phyloP scores from a whole-genome alignment of 2,113 vertebrate genomes.

The Casuarius casuarius region DNA sequence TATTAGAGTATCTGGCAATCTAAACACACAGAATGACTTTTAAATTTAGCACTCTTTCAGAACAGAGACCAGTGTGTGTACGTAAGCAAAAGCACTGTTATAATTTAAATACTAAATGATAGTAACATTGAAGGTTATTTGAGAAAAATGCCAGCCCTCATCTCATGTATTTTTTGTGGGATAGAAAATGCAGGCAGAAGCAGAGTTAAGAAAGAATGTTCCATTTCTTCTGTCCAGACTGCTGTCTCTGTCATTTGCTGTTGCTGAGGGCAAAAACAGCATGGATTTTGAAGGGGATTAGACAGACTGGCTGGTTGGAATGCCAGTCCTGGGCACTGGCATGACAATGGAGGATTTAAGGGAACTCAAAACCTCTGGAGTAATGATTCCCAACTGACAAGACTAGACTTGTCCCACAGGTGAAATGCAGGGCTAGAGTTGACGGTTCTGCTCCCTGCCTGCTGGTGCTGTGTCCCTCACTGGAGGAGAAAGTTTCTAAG shows the following conservation, averaged over 20 bases:
- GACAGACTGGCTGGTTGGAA: conserved; percentile 51
- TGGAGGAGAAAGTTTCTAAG: too few species aligned
- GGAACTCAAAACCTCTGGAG: background rate
- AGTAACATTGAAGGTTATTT: background rate
- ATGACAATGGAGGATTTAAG: conserved; percentile 16
- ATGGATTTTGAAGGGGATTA: conserved; percentile 52
- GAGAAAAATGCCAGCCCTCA: background rate
- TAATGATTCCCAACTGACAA: background rate
- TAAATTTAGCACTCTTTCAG: background rate
- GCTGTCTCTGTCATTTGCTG: conserved; percentile 45
- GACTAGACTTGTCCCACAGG: background rate
- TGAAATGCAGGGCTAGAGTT: background rate
- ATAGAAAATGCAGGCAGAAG: background rate
- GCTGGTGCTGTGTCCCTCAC: accelerated
- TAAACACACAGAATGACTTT: background rate
- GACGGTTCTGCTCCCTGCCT: background rate
- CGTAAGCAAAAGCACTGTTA: background rate
- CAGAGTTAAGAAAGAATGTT: conserved; percentile 41
- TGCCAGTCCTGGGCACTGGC: conserved; percentile 37
- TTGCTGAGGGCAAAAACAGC: conserved; percentile 48
- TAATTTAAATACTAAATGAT: background rate
- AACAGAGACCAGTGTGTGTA: background rate
- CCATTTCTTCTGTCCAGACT: conserved; percentile 52
- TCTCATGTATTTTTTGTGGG: background rate
- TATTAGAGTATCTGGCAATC: background rate